phyloP scores from a whole-genome alignment of 2,888 invertebrate species.

The Panzeria rudis region DNA sequence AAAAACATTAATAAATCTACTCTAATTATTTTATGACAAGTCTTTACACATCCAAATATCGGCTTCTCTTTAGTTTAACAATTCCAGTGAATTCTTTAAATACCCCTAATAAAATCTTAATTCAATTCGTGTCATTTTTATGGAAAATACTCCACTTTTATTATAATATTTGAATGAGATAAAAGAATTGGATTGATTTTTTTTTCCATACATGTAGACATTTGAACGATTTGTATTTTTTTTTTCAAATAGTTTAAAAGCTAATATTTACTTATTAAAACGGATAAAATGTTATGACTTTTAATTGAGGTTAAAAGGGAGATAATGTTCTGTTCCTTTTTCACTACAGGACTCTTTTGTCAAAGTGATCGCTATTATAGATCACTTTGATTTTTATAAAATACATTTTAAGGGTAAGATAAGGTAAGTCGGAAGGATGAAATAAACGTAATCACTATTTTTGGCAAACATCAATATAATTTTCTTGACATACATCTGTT shows the following conservation, averaged over 20 bases:
- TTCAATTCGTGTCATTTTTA: conserved; percentile 58
- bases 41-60: conserved; percentile 62
- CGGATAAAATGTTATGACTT: conserved; percentile 19
- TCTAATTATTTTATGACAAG: conserved; percentile 70
- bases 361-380: too few species aligned
- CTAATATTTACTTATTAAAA: conserved; percentile 19
- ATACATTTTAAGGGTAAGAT: background rate
- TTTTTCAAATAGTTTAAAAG: background rate
- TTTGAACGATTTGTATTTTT: background rate
- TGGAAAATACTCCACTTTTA: conserved; percentile 5
- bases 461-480: background rate
- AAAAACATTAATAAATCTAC: conserved; percentile 53
- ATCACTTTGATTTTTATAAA: background rate
- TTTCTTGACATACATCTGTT: too few species aligned
- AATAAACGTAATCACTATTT: background rate
- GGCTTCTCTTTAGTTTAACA: conserved; percentile 60
- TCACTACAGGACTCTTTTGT: background rate
- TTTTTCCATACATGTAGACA: background rate
- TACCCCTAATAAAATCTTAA: conserved; percentile 65
- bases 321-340: background rate
- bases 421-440: background rate
- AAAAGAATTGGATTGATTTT: conserved; percentile 37
- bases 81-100: conserved; percentile 68
- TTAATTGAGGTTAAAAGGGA: background rate
- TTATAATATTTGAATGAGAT: conserved; percentile 43